Conservation (phyloP, 2,797 vertebrate genomes). For the Cephalopachus bancanus region DNA sequence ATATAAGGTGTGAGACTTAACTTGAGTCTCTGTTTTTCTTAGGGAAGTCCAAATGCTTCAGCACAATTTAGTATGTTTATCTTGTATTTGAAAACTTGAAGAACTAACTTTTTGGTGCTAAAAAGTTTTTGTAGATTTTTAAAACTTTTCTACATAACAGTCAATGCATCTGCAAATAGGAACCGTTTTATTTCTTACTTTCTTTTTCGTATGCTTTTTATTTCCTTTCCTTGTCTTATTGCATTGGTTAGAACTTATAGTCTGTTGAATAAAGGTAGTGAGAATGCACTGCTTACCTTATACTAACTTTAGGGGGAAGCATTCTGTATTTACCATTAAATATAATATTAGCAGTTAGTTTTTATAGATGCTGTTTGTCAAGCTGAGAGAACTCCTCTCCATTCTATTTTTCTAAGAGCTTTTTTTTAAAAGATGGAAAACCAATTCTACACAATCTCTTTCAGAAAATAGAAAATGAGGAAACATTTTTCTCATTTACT, state of each 20-base stretch:
- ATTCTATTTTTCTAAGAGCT: background rate
- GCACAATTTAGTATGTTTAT: background rate
- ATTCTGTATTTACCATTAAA: background rate
- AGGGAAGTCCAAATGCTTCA: constrained; percentile 37
- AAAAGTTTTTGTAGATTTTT: background rate
- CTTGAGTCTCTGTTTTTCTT: background rate
- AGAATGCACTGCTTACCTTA: background rate
- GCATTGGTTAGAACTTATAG: background rate
- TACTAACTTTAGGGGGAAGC: background rate
- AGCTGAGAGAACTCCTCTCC: background rate
- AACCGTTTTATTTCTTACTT: background rate
- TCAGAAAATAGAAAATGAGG: background rate
- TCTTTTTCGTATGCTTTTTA: background rate
- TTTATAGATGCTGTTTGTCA: background rate
- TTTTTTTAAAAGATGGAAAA: background rate
- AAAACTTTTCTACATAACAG: background rate
- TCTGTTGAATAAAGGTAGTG: background rate
- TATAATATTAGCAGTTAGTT: background rate
- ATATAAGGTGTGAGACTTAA: background rate
- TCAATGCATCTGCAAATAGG: background rate
- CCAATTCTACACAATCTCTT: background rate
- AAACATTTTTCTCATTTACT: background rate
- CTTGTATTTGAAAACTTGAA: background rate
- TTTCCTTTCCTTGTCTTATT: background rate
- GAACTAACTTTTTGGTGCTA: background rate